Conservation (phyloP, 2,797 vertebrate species). For the Manis javanica region DNA sequence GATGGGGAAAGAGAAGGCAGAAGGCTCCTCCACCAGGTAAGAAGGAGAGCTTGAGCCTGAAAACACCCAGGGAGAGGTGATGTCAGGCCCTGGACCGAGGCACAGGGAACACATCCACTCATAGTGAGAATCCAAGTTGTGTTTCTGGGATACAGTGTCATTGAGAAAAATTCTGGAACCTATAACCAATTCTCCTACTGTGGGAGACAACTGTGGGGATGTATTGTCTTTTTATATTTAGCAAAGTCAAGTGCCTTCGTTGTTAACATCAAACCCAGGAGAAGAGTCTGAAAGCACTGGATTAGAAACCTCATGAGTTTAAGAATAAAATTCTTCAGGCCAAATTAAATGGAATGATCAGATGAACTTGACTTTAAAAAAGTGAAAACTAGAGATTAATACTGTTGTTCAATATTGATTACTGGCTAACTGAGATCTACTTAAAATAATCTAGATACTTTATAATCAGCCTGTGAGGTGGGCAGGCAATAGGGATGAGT, state of each 20-base stretch:
- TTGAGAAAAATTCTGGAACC: not conserved
- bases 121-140: not conserved
- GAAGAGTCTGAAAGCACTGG: not conserved
- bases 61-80: not conserved
- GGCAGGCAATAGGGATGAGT: not conserved
- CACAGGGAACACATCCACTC: not conserved
- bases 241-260: not conserved
- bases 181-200: not conserved
- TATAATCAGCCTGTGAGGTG: not conserved
- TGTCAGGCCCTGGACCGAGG: not conserved
- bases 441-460: not conserved
- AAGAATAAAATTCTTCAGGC: not conserved
- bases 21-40: not conserved
- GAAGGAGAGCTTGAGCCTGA: not conserved
- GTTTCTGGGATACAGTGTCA: not conserved
- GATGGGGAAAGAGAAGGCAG: not conserved
- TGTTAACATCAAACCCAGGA: not conserved
- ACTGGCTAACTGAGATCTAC: not conserved
- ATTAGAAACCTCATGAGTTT: not conserved
- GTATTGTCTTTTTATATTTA: not conserved
- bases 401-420: not conserved
- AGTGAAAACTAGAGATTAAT: not conserved
- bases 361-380: not conserved
- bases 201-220: not conserved
- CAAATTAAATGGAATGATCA: not conserved